Percentiles rank a stretch among this genome's conserved stretches.
Conservation (phyloP, 1,140 invertebrate genomes). For the Wasmannia auropunctata region DNA sequence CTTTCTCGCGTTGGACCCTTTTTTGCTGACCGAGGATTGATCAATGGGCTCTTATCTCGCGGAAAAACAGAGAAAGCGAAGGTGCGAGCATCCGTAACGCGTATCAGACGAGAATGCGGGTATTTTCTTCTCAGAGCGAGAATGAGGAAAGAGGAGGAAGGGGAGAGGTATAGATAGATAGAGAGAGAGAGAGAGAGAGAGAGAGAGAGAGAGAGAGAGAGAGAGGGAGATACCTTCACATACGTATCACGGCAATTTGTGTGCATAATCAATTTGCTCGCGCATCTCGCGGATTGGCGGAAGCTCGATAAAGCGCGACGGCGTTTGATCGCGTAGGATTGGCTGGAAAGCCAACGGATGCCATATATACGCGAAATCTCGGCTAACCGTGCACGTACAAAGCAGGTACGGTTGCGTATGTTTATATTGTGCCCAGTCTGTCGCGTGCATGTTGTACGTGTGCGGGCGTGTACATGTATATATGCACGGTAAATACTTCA, state of each 20-base stretch:
- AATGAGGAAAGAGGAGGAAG: not conserved
- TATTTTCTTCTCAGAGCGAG: not conserved
- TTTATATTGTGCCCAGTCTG: not conserved
- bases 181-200: too few relatives aligned
- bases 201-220: not conserved
- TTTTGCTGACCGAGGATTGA: not conserved
- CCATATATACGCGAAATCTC: conserved; percentile 16
- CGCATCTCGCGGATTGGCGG: conserved; percentile 1
- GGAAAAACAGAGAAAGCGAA: not conserved
- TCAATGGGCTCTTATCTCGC: conserved; percentile 36
- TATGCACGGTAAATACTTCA: not conserved
- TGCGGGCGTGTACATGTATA: not conserved
- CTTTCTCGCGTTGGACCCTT: conserved; percentile 4
- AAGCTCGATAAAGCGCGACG: conserved; percentile 52
- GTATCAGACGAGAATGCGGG: conserved; percentile 6
- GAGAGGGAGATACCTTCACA: not conserved
- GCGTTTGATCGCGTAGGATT: conserved; percentile 40
- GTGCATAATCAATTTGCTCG: conserved; percentile 47
- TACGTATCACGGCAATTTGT: conserved; percentile 17
- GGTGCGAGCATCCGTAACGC: conserved; percentile 1
- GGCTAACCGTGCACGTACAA: conserved; percentile 5
- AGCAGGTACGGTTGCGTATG: not conserved
- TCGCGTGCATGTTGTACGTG: not conserved
- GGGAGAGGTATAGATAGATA: too few relatives aligned
- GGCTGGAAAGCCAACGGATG: conserved; percentile 23